phyloP scores from a whole-genome alignment of 2,888 invertebrate species.

The Metalampra italica region DNA sequence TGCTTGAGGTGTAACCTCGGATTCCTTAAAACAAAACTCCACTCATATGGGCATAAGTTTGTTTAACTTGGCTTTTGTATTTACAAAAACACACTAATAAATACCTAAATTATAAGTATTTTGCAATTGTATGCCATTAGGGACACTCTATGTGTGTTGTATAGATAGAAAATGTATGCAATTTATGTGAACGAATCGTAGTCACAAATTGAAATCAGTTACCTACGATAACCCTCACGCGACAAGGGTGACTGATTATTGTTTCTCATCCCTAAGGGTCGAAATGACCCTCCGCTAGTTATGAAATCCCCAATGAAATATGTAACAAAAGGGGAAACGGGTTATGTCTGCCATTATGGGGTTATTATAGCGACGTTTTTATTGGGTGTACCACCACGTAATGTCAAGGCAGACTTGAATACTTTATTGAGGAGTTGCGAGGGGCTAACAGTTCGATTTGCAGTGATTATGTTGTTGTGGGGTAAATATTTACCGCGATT shows the following conservation, averaged over 20 bases:
- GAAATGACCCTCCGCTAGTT: conserved; percentile 47
- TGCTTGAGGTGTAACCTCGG: too few relatives aligned
- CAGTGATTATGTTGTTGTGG: conserved; percentile 40
- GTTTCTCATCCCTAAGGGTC: conserved; percentile 41
- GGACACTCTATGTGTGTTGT: too few relatives aligned
- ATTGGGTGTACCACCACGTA: conserved; percentile 44
- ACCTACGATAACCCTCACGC: conserved; percentile 24
- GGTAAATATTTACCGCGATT: conserved; percentile 40
- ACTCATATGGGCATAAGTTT: too few relatives aligned
- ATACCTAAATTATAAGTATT: too few relatives aligned
- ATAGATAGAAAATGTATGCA: too few relatives aligned
- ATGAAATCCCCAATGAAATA: conserved; percentile 63
- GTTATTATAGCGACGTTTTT: conserved; percentile 47
- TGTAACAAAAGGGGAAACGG: conserved; percentile 63
- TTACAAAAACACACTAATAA: too few relatives aligned
- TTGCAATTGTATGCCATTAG: too few relatives aligned
- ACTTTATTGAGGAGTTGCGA: conserved; percentile 37
- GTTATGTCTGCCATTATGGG: conserved; percentile 46
- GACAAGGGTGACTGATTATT: conserved; percentile 35
- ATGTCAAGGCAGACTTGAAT: conserved; percentile 44
- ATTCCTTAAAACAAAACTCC: too few relatives aligned
- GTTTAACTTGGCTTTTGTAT: too few relatives aligned
- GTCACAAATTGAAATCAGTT: too few relatives aligned
- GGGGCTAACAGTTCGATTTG: conserved; percentile 35
- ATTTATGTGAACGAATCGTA: too few relatives aligned